These are phyloP conservation scores for Melanotaenia pygmaea DNA, from an alignment of 2,797 vertebrate species.

Conservation along the genomic window DNA sequence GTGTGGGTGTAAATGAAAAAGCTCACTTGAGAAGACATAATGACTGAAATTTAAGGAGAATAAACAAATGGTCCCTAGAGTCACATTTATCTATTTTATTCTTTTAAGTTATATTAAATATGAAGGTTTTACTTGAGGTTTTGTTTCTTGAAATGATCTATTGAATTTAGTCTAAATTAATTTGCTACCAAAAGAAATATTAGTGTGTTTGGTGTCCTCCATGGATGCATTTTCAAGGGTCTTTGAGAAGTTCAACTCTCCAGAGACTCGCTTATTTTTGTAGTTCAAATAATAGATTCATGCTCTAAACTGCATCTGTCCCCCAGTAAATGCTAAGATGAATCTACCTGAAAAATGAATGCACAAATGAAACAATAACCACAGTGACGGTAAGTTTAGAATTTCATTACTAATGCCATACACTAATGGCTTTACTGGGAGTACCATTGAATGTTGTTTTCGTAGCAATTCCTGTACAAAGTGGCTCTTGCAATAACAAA, in stretches of 20 bases:
- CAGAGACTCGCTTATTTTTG: not conserved
- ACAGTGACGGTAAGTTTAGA: not conserved
- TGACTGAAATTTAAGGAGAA: not conserved
- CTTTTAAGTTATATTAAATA: not conserved
- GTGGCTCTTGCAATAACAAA: no score
- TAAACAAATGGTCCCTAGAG: not conserved
- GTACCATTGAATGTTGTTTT: not conserved
- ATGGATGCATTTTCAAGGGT: not conserved
- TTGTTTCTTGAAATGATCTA: not conserved
- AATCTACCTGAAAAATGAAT: not conserved
- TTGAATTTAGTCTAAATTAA: not conserved
- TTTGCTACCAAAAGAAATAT: not conserved
- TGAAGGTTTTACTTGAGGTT: not conserved
- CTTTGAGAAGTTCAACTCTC: not conserved
- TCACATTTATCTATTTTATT: not conserved
- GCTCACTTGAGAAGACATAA: conserved; percentile 1
- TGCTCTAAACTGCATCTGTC: not conserved
- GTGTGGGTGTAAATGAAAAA: conserved; percentile 34
- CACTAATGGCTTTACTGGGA: not conserved
- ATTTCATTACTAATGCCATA: not conserved
- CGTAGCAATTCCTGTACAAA: no score
- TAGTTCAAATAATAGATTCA: not conserved
- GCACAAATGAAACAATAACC: not conserved
- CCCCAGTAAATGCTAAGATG: not conserved
- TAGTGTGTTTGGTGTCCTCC: not conserved